Evolutionary conservation across 1,140 invertebrate genomes (phyloP).

Genomic region (Danaus melanippus): DNA sequence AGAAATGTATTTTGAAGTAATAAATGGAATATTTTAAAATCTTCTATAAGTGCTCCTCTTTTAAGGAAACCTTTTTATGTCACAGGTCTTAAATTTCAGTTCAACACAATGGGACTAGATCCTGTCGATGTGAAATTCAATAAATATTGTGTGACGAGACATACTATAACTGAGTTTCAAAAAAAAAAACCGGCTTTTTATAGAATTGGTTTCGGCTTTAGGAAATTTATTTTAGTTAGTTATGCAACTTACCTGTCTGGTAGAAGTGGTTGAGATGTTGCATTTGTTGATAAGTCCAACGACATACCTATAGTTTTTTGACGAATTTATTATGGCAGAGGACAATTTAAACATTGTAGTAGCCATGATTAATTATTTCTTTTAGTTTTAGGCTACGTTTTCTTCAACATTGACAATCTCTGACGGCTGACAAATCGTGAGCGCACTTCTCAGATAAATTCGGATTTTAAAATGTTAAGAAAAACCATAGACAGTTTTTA

Average conservation of each 20-base stretch:
- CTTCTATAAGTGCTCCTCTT: too few relatives aligned
- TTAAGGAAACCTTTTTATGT: too few relatives aligned
- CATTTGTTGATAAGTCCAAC: conserved; percentile 40
- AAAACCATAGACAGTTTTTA: conserved; percentile 5
- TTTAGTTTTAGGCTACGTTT: too few relatives aligned
- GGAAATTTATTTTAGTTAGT: conserved; percentile 15
- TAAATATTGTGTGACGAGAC: too few relatives aligned
- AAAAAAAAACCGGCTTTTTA: too few relatives aligned
- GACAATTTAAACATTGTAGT: conserved; percentile 53
- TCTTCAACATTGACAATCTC: not conserved
- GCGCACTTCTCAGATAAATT: not conserved
- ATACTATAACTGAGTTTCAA: too few relatives aligned
- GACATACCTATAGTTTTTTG: conserved; percentile 49
- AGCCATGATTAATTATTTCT: conserved; percentile 41
- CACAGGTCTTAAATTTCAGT: too few relatives aligned
- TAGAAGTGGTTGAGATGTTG: conserved; percentile 50
- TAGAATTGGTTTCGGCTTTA: too few relatives aligned
- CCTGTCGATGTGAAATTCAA: too few relatives aligned
- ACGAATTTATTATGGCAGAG: conserved; percentile 39
- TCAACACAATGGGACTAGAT: too few relatives aligned
- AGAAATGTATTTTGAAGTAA: too few relatives aligned
- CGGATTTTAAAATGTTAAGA: conserved; percentile 3
- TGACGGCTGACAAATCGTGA: conserved; percentile 2
- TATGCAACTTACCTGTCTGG: conserved; percentile 64
- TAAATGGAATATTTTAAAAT: too few relatives aligned